These are phyloP conservation scores for Pipra filicauda DNA, from an alignment of 2,113 vertebrate genomes.

Conservation along the genomic window DNA sequence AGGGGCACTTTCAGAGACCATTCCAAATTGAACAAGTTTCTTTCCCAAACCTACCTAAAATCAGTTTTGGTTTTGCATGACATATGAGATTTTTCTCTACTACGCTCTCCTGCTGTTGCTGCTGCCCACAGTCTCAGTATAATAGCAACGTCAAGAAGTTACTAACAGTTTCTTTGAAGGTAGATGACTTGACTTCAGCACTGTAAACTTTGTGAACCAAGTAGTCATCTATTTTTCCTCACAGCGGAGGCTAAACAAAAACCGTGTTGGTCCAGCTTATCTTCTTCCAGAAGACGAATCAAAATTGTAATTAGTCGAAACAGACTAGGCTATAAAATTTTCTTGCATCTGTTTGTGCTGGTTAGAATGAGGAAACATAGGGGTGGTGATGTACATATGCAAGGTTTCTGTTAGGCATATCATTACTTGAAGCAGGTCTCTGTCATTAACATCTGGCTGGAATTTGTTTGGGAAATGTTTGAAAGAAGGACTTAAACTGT, in stretches of 20 bases:
- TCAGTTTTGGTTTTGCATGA: constrained; percentile 79
- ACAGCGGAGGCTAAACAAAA: constrained; percentile 66
- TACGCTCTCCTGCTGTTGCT: constrained; percentile 75
- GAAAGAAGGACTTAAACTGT: constrained; percentile 65
- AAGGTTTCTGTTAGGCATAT: constrained; percentile 69
- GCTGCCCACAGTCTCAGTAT: constrained; percentile 69
- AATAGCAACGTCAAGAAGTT: constrained; percentile 71
- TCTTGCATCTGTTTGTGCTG: constrained; percentile 65
- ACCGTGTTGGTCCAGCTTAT: constrained; percentile 56
- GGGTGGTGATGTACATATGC: constrained; percentile 74
- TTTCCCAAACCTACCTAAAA: constrained; percentile 42
- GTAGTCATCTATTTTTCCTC: constrained; percentile 62
- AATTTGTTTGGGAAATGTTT: constrained; percentile 54
- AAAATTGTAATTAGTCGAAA: constrained; percentile 67
- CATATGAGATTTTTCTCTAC: constrained; percentile 64
- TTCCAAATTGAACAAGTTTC: constrained; percentile 67
- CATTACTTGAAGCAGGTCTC: constrained; percentile 68
- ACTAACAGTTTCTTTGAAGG: constrained; percentile 64
- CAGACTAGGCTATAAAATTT: constrained; percentile 48
- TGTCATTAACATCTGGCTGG: constrained; percentile 67
- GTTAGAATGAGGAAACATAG: constrained; percentile 45
- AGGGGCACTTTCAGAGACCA: constrained; percentile 70
- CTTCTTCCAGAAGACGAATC: constrained; percentile 70
- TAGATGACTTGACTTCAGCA: constrained; percentile 63
- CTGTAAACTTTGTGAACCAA: constrained; percentile 57